Conservation (phyloP, 2,113 vertebrate species). For the Delphinus delphis region DNA sequence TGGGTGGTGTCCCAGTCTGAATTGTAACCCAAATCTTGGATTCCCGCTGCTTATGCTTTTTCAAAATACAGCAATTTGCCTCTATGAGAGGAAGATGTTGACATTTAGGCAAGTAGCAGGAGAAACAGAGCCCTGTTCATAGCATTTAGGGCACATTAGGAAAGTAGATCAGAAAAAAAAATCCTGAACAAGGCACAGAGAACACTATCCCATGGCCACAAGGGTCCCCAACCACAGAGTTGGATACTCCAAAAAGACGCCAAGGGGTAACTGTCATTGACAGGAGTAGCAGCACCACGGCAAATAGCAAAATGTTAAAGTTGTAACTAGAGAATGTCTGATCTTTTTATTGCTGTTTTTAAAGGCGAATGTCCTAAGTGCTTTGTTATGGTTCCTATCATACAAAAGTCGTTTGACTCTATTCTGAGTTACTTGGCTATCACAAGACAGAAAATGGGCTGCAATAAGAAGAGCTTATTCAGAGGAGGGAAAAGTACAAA, state of each 20-base stretch:
- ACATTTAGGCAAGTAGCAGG: neutral
- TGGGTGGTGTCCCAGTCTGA: neutral
- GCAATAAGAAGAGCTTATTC: neutral
- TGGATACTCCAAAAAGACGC: neutral
- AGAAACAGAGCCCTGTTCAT: neutral
- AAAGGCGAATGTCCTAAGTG: conserved; percentile 10
- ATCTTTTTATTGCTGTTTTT: neutral
- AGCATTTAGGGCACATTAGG: neutral
- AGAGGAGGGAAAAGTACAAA: neutral
- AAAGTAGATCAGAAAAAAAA: neutral
- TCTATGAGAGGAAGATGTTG: neutral
- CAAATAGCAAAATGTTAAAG: neutral
- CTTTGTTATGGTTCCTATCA: neutral
- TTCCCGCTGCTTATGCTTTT: neutral
- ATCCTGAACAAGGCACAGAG: neutral
- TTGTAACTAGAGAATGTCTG: neutral
- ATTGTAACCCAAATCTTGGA: neutral
- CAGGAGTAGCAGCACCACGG: neutral
- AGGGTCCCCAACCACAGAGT: neutral
- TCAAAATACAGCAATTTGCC: neutral
- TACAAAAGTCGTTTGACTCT: neutral
- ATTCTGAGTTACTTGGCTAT: neutral
- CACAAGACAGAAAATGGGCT: neutral
- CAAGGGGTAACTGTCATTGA: neutral
- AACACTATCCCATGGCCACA: neutral